Conservation (phyloP, 2,888 invertebrate genomes). For the Colletes collaris region DNA sequence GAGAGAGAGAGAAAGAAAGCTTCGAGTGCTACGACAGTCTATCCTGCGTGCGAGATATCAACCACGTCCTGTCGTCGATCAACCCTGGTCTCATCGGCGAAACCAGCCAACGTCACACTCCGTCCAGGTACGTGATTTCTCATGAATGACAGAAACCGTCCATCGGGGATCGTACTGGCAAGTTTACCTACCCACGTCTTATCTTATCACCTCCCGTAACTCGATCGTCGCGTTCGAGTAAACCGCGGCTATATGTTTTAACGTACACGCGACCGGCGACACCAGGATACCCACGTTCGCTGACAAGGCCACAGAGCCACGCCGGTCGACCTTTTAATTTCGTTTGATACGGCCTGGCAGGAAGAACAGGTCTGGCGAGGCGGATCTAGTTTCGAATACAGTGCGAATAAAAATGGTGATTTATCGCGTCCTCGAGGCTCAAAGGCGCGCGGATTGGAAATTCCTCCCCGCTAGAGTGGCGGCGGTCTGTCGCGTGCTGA, state of each 20-base stretch:
- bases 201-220: background rate
- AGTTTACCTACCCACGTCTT: background rate
- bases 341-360: background rate
- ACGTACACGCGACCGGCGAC: constrained; percentile 12
- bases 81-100: constrained; percentile 52
- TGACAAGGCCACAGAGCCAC: background rate
- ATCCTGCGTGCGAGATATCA: constrained; percentile 59
- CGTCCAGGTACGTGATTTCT: constrained; percentile 58
- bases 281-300: background rate
- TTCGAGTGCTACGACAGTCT: constrained; percentile 57
- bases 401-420: constrained; percentile 58
- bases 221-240: background rate
- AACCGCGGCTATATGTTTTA: background rate
- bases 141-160: constrained; percentile 24
- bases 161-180: background rate
- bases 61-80: constrained; percentile 51
- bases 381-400: constrained; percentile 5
- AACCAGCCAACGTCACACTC: constrained; percentile 9
- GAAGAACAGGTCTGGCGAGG: background rate
- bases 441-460: constrained; percentile 45
- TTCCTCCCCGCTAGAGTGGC: constrained; percentile 41
- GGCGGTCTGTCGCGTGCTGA: constrained; percentile 44
- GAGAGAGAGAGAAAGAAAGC: constrained; percentile 35
- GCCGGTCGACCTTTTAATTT: constrained; percentile 20
- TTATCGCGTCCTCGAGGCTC: constrained; percentile 44